These are phyloP conservation scores for Neodon shergylaensis DNA, from an alignment of 2,113 vertebrate species.

Conservation along the genomic window DNA sequence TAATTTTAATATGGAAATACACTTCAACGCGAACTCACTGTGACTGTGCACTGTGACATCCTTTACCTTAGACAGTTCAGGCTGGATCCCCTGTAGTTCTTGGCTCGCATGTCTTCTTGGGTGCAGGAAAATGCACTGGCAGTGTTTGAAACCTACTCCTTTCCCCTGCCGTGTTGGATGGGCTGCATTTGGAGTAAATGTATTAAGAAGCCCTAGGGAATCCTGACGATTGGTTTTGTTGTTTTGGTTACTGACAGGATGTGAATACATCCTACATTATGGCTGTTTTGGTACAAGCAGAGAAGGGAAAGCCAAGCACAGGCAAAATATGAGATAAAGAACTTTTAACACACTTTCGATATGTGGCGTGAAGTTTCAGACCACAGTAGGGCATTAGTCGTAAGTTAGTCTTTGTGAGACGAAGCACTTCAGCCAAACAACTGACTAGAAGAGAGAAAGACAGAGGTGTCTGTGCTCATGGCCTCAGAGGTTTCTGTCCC, in stretches of 20 bases:
- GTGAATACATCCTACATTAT: not conserved
- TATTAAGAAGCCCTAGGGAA: not conserved
- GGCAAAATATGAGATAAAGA: not conserved
- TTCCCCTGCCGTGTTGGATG: not conserved
- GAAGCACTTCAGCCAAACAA: too few species aligned
- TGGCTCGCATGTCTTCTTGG: not conserved
- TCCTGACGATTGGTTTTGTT: not conserved
- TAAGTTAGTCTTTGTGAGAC: not conserved
- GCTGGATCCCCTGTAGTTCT: not conserved
- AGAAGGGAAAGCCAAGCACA: not conserved
- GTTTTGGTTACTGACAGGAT: not conserved
- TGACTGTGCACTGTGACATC: not conserved
- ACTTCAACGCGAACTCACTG: not conserved
- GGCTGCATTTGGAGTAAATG: not conserved
- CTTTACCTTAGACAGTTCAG: not conserved
- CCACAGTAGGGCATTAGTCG: not conserved
- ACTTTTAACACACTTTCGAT: conserved; percentile 5
- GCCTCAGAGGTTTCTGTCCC: not conserved
- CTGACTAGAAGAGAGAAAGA: not conserved
- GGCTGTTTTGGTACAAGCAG: not conserved
- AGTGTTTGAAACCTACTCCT: not conserved
- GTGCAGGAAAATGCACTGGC: not conserved
- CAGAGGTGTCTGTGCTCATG: not conserved
- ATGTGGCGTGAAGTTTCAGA: not conserved
- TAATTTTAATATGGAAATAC: conserved; percentile 40